Conservation (phyloP, 2,113 vertebrate species). For the Ammospiza nelsoni region DNA sequence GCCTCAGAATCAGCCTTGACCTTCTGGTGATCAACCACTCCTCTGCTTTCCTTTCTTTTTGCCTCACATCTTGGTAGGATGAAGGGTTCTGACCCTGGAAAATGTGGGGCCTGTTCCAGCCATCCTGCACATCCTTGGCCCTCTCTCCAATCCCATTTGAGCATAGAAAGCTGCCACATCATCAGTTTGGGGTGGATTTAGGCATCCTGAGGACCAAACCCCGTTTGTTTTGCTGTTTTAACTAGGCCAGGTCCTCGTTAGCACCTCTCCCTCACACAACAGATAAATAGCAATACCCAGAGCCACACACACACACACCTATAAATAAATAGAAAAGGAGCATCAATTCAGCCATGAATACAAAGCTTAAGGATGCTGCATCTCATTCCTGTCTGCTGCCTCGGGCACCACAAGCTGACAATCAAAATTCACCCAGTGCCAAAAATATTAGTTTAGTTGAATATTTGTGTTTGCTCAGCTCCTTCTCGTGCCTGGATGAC, state of each 20-base stretch:
- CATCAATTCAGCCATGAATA: slow-evolving; percentile 15
- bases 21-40: background rate
- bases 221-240: background rate
- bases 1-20: background rate
- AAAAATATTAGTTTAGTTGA: slow-evolving; percentile 61
- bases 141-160: background rate
- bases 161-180: background rate
- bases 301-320: background rate
- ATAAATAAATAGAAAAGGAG: slow-evolving; percentile 11
- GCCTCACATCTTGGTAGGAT: background rate
- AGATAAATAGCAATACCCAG: background rate
- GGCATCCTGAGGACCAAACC: background rate
- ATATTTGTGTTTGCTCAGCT: slow-evolving; percentile 64
- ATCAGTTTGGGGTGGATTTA: background rate
- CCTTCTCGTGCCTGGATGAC: slow-evolving; percentile 33
- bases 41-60: background rate
- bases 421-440: slow-evolving; percentile 29
- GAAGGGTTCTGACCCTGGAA: background rate
- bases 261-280: background rate
- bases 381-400: slow-evolving; percentile 29
- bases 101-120: background rate
- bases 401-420: background rate
- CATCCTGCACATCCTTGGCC: background rate
- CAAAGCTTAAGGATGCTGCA: slow-evolving; percentile 15
- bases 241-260: background rate